These are phyloP conservation scores for Stichodactyla helianthus DNA, from an alignment of 64 coral and sea anemone species.

Conservation along the genomic window DNA sequence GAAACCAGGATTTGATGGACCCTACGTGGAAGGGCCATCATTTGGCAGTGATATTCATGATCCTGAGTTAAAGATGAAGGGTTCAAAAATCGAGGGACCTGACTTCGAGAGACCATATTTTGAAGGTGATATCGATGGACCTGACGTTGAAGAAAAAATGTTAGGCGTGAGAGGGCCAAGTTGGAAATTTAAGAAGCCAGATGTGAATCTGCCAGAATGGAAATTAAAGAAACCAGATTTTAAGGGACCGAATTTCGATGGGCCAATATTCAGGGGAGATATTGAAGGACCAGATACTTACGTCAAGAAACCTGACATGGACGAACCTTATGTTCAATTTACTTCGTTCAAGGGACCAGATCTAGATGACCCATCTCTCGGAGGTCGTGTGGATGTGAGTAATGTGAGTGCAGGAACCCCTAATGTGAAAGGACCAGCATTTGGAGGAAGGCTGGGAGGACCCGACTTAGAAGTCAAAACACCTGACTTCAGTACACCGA, in stretches of 20 bases:
- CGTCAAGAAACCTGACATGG: background rate
- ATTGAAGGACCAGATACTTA: background rate
- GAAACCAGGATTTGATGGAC: conserved; percentile 4
- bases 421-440: conserved; percentile 7
- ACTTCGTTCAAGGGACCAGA: background rate
- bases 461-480: background rate
- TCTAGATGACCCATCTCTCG: background rate
- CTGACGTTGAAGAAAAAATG: background rate
- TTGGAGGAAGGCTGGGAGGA: background rate
- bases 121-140: conserved; percentile 18
- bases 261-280: background rate
- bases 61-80: background rate
- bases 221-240: conserved; percentile 1
- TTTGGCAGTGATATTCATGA: background rate
- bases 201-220: background rate
- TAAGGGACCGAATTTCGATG: conserved; percentile 6
- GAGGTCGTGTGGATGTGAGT: background rate
- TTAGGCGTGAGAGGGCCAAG: background rate
- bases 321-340: background rate
- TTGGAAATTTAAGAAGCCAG: conserved; percentile 21
- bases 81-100: conserved; percentile 12
- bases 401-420: background rate
- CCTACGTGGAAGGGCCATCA: background rate
- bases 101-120: background rate
- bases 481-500: conserved; percentile 21